phyloP scores from a whole-genome alignment of 2,113 vertebrate species.

The Takifugu bimaculatus region DNA sequence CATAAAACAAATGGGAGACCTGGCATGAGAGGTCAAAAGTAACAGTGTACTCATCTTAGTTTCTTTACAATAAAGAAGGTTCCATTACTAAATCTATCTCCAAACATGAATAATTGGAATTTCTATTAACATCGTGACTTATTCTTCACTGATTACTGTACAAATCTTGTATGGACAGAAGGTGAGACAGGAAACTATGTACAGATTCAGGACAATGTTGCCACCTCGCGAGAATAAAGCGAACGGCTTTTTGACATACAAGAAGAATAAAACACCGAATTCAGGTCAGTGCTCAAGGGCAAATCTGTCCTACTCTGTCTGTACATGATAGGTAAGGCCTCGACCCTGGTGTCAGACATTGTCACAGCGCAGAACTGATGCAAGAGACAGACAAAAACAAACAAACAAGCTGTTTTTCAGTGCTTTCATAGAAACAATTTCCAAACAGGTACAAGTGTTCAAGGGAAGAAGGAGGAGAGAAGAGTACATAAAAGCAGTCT shows the following conservation, averaged over 20 bases:
- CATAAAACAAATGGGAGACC: slow-evolving; percentile 32
- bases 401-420: slow-evolving; percentile 26
- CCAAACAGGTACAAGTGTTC: slow-evolving; percentile 36
- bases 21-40: slow-evolving; percentile 57
- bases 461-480: not conserved
- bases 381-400: slow-evolving; percentile 23
- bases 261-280: slow-evolving; percentile 42
- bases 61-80: slow-evolving; percentile 37
- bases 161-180: slow-evolving; percentile 43
- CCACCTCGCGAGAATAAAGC: slow-evolving; percentile 34
- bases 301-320: slow-evolving; percentile 47
- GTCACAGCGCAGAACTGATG: slow-evolving; percentile 73
- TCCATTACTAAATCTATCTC: slow-evolving; percentile 51
- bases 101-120: slow-evolving; percentile 51
- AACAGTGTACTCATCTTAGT: slow-evolving; percentile 47
- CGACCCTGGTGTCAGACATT: slow-evolving; percentile 76
- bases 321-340: slow-evolving; percentile 73
- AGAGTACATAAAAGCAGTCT: slow-evolving; percentile 26
- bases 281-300: slow-evolving; percentile 38
- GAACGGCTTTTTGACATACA: slow-evolving; percentile 18
- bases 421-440: slow-evolving; percentile 37
- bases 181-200: slow-evolving; percentile 53
- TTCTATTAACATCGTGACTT: slow-evolving; percentile 47
- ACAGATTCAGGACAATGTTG: slow-evolving; percentile 37
- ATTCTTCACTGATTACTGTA: slow-evolving; percentile 55